Evolutionary conservation across 2,797 vertebrate species (phyloP).

Genomic region (Darevskia nairensis): DNA sequence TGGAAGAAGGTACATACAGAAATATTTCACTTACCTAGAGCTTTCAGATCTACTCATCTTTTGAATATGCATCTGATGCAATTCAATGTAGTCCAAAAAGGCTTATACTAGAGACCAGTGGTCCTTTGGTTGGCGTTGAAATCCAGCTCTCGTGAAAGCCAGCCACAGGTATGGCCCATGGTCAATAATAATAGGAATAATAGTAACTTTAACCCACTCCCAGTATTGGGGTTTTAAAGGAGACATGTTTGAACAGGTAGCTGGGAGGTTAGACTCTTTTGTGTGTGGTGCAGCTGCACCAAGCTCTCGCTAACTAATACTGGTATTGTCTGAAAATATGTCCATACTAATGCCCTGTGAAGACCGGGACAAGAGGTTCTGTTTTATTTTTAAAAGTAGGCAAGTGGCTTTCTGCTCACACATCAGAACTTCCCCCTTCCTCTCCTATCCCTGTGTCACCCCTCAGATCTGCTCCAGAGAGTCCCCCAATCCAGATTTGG

Average conservation of each 20-base stretch:
- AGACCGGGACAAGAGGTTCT: not conserved
- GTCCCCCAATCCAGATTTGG: no score
- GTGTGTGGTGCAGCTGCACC: not conserved
- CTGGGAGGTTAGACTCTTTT: not conserved
- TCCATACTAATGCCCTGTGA: not conserved
- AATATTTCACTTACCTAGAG: no score
- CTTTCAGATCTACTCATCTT: not conserved
- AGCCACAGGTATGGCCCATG: no score
- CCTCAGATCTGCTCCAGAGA: no score
- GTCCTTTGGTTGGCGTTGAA: no score
- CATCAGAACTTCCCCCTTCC: no score
- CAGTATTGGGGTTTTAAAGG: not conserved
- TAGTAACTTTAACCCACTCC: not conserved
- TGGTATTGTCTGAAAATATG: not conserved
- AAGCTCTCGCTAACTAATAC: not conserved
- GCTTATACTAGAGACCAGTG: no score
- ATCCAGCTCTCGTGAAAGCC: no score
- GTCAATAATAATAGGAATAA: no score
- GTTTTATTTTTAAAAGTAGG: not conserved
- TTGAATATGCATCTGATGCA: not conserved
- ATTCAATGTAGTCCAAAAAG: no score
- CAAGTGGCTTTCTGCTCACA: no score
- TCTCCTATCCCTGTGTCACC: no score
- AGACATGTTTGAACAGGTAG: not conserved
- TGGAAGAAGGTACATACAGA: not conserved